phyloP scores from a whole-genome alignment of 1,140 invertebrate genomes.

The Pseudoatta argentina region DNA sequence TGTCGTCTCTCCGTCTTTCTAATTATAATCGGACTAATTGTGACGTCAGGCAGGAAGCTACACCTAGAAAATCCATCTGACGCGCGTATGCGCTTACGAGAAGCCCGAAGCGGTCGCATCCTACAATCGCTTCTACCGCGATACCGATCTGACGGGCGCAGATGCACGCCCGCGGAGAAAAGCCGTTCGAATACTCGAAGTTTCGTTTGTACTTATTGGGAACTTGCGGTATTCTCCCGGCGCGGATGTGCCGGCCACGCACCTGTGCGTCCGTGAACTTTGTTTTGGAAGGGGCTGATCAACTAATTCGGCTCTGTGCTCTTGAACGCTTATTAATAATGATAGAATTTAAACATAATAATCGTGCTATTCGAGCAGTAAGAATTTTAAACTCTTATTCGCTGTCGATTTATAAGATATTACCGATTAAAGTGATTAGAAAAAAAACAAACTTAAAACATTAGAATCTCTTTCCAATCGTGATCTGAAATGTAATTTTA shows the following conservation, averaged over 20 bases:
- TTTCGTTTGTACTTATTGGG: conserved; percentile 44
- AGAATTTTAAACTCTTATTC: background rate
- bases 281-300: background rate
- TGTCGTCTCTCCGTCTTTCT: conserved; percentile 76
- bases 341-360: background rate
- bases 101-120: conserved; percentile 29
- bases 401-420: background rate
- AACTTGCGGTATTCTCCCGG: conserved; percentile 19
- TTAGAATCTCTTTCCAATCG: background rate
- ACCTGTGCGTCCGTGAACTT: background rate
- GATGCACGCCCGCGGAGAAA: conserved; percentile 36
- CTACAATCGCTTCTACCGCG: conserved; percentile 62
- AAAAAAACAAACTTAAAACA: background rate
- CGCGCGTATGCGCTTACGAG: conserved; percentile 48
- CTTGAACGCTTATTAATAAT: no score
- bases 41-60: conserved; percentile 86
- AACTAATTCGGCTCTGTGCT: background rate
- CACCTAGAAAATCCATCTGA: conserved; percentile 83
- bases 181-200: conserved; percentile 34
- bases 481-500: background rate
- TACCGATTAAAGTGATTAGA: background rate
- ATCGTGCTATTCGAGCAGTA: background rate
- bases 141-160: conserved; percentile 63
- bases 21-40: conserved; percentile 86
- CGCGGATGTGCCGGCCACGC: conserved; percentile 4